Conservation (phyloP, 2,888 invertebrate genomes). For the Lordiphosa fenestrarum region DNA sequence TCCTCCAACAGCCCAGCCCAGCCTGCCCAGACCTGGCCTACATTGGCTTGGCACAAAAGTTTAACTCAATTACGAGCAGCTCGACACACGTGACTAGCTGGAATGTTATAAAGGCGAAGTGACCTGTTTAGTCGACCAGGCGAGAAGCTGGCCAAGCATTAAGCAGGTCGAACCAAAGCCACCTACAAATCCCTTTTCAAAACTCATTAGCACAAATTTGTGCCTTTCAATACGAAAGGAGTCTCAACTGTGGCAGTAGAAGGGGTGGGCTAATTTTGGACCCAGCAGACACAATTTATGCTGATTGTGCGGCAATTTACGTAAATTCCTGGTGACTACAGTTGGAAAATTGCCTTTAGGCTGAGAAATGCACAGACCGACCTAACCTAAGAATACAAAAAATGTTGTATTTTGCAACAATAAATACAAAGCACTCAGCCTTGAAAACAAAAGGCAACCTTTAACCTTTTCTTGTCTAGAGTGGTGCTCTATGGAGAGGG, state of each 20-base stretch:
- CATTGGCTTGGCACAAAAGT: conserved; percentile 55
- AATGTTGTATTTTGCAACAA: conserved; percentile 26
- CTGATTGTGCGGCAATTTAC: conserved; percentile 76
- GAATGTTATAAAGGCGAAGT: conserved; percentile 35
- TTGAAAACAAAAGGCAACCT: conserved; percentile 37
- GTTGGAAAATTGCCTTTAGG: conserved; percentile 56
- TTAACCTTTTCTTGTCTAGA: conserved; percentile 40
- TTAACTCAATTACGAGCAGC: conserved; percentile 65
- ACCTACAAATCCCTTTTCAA: conserved; percentile 70
- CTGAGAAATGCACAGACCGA: conserved; percentile 12
- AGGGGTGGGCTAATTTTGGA: conserved; percentile 48
- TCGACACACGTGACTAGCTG: conserved; percentile 64
- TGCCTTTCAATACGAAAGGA: conserved; percentile 58
- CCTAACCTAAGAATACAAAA: conserved; percentile 27
- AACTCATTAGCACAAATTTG: conserved; percentile 74
- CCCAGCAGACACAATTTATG: conserved; percentile 63
- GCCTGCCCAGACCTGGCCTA: conserved; percentile 46
- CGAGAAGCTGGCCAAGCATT: conserved; percentile 45
- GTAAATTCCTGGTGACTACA: conserved; percentile 45
- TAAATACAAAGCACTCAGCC: conserved; percentile 64
- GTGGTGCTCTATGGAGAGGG: conserved; percentile 1
- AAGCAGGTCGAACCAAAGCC: conserved; percentile 55
- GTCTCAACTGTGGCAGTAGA: conserved; percentile 7
- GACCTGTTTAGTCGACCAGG: conserved; percentile 56
- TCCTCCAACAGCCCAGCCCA: background rate